phyloP scores from a whole-genome alignment of 1,140 invertebrate species.

The Trichonephila clavata region DNA sequence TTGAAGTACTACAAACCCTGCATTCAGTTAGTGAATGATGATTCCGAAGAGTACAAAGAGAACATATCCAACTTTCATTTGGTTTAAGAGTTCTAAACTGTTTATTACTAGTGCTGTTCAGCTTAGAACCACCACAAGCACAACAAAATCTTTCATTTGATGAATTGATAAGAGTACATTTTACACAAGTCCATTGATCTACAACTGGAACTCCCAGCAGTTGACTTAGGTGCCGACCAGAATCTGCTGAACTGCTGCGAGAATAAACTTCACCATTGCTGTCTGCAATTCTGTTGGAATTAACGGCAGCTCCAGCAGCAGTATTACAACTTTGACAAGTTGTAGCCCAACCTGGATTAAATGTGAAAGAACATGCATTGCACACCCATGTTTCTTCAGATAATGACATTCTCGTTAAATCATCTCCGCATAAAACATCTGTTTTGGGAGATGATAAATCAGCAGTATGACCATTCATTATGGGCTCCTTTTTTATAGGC shows the following conservation, averaged over 20 bases:
- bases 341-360: constrained; percentile 89
- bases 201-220: constrained; percentile 57
- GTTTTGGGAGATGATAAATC: constrained; percentile 74
- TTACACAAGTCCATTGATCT: constrained; percentile 90
- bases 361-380: constrained; percentile 91
- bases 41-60: constrained; percentile 91
- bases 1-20: constrained; percentile 85
- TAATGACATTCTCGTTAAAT: constrained; percentile 69
- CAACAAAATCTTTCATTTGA: constrained; percentile 86
- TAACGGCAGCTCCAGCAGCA: constrained; percentile 80
- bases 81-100: constrained; percentile 80
- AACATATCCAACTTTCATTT: constrained; percentile 89
- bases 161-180: constrained; percentile 92
- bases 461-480: constrained; percentile 59
- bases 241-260: background rate
- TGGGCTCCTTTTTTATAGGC: constrained; percentile 49
- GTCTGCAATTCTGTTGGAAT: constrained; percentile 47
- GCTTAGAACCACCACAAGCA: constrained; percentile 90
- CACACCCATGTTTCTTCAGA: constrained; percentile 86
- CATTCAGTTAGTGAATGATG: constrained; percentile 87
- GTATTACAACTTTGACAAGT: constrained; percentile 90
- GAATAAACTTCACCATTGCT: constrained; percentile 37
- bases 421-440: constrained; percentile 63
- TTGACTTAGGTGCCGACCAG: constrained; percentile 52
- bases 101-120: constrained; percentile 82